Conservation (phyloP, 2,888 invertebrate genomes). For the Diarsia brunnea region DNA sequence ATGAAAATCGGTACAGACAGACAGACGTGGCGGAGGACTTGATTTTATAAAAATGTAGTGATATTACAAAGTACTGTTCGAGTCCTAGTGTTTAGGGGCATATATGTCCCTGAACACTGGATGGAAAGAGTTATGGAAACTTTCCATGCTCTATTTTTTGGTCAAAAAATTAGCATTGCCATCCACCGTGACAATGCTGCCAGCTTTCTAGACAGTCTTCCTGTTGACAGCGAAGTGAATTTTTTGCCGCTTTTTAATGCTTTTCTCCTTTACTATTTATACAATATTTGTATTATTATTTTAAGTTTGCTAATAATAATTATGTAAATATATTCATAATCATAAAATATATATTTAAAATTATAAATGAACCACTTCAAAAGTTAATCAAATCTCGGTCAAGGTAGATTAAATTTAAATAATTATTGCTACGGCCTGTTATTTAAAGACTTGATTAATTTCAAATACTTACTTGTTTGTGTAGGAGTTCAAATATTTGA, state of each 20-base stretch:
- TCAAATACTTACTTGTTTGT: slow-evolving; percentile 33
- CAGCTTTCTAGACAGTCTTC: background rate
- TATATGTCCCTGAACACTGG: too few relatives aligned
- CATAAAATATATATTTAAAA: background rate
- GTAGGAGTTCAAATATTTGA: slow-evolving; percentile 40
- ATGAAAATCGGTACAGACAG: too few relatives aligned
- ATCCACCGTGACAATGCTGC: background rate
- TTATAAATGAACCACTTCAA: background rate
- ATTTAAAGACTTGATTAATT: slow-evolving; percentile 31
- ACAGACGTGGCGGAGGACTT: too few relatives aligned
- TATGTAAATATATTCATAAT: background rate
- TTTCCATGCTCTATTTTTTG: background rate
- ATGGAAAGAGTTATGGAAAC: too few relatives aligned
- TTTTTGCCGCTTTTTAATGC: background rate
- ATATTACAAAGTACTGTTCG: too few relatives aligned
- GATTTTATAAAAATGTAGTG: too few relatives aligned
- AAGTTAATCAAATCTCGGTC: slow-evolving; percentile 19
- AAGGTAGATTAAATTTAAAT: slow-evolving; percentile 16
- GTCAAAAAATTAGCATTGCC: background rate
- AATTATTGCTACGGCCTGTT: slow-evolving; percentile 14
- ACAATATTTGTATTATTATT: background rate
- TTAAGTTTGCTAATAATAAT: background rate
- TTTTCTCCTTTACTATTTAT: background rate
- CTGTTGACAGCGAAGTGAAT: background rate
- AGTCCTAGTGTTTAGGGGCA: too few relatives aligned